phyloP scores from a whole-genome alignment of 2,888 invertebrate genomes.

The Tuta absoluta region DNA sequence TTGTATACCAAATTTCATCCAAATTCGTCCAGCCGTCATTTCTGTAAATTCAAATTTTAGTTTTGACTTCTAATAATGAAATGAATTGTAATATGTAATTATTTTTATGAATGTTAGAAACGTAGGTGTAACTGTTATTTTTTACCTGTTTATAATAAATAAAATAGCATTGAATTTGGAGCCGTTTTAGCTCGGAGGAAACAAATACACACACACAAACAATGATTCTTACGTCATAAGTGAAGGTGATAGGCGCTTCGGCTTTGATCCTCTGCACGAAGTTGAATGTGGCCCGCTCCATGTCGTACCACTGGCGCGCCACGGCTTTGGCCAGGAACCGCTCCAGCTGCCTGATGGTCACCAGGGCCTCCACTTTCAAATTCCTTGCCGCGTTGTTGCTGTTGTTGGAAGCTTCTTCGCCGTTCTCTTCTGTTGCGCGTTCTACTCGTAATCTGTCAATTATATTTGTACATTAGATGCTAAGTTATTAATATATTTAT shows the following conservation, averaged over 20 bases:
- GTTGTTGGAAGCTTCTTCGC: slow-evolving; percentile 72
- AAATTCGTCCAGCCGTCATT: no score
- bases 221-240: slow-evolving; percentile 65
- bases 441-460: slow-evolving; percentile 89
- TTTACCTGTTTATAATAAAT: no score
- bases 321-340: slow-evolving; percentile 96
- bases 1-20: no score
- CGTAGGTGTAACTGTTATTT: no score
- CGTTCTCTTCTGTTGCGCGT: slow-evolving; percentile 81
- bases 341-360: slow-evolving; percentile 95
- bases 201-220: no score
- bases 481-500: slow-evolving; percentile 78
- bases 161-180: no score
- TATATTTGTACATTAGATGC: background rate
- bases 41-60: no score
- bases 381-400: slow-evolving; percentile 95
- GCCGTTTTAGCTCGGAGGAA: no score
- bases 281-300: slow-evolving; percentile 92
- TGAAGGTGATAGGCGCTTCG: slow-evolving; percentile 77
- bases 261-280: slow-evolving; percentile 94
- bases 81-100: no score
- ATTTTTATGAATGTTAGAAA: no score
- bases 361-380: slow-evolving; percentile 97
- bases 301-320: slow-evolving; percentile 99
- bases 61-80: no score